phyloP scores from a whole-genome alignment of 2,888 invertebrate genomes.

The Scaptomyza caliginosa region DNA sequence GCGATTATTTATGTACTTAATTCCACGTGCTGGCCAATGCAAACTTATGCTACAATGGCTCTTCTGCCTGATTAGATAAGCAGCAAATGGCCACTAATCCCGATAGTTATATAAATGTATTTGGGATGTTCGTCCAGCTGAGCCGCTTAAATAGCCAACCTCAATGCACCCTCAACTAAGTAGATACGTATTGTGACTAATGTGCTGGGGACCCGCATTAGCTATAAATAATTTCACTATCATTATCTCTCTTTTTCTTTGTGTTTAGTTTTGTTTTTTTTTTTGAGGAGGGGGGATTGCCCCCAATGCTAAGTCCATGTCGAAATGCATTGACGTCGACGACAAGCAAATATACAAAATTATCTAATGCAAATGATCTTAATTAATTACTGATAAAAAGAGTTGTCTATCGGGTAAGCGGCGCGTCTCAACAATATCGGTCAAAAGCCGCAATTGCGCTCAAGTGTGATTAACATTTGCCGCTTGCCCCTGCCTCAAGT shows the following conservation, averaged over 20 bases:
- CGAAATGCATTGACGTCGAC: conserved; percentile 51
- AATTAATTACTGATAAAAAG: conserved; percentile 71
- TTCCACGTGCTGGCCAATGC: conserved; percentile 35
- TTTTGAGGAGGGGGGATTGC: conserved; percentile 48
- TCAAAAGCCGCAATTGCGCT: conserved; percentile 73
- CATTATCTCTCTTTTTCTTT: conserved; percentile 41
- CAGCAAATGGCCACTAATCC: conserved; percentile 30
- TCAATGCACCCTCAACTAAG: background rate
- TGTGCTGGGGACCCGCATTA: conserved; percentile 51
- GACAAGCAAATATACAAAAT: conserved; percentile 72
- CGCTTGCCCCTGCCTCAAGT: conserved; percentile 3
- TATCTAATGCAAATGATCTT: conserved; percentile 73
- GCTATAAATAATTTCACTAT: conserved; percentile 64
- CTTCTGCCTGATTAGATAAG: conserved; percentile 43
- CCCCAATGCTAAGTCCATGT: conserved; percentile 24
- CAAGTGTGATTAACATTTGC: conserved; percentile 66
- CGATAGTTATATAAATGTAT: conserved; percentile 12
- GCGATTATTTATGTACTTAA: conserved; percentile 20
- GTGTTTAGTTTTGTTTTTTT: conserved; percentile 10
- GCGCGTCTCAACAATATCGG: conserved; percentile 61
- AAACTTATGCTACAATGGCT: conserved; percentile 21
- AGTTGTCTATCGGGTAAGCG: conserved; percentile 54
- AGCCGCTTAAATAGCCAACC: background rate
- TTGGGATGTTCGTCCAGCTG: conserved; percentile 22
- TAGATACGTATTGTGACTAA: conserved; percentile 42